Conservation (phyloP, 2,113 vertebrate species). For the Heterotis niloticus region DNA sequence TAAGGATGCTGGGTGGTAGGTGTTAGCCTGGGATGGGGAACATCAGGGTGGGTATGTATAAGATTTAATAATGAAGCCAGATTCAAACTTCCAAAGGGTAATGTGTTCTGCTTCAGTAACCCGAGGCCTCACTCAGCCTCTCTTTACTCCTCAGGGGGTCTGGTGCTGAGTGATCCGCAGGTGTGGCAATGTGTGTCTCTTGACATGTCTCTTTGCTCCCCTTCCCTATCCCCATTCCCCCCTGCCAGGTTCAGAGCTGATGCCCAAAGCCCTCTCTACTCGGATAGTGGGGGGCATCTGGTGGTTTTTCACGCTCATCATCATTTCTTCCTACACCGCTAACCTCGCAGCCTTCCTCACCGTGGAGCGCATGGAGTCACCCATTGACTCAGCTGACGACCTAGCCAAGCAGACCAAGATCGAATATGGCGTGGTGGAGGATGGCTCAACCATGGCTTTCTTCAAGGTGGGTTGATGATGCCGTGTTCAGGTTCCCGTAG, state of each 20-base stretch:
- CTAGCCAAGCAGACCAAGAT: constrained; percentile 98
- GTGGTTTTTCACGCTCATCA: constrained; percentile 99
- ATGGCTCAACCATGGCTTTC: constrained; percentile 94
- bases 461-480: constrained; percentile 79
- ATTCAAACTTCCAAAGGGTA: constrained; percentile 8
- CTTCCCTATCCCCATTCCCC: constrained; percentile 40
- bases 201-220: constrained; percentile 68
- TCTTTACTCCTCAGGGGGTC: constrained; percentile 14
- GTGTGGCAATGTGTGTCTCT: background rate
- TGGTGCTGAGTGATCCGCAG: constrained; percentile 39
- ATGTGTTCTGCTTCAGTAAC: constrained; percentile 17
- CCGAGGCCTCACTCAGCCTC: constrained; percentile 34
- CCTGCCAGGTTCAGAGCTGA: constrained; percentile 94
- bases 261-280: constrained; percentile 98
- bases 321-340: constrained; percentile 98
- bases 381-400: constrained; percentile 95
- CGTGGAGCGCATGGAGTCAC: constrained; percentile 97
- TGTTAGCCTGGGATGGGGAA: background rate
- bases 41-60: background rate
- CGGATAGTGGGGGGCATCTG: constrained; percentile 99
- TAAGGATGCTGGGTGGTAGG: too few species aligned
- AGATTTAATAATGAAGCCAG: background rate
- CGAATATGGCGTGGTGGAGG: constrained; percentile 91
- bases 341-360: constrained; percentile 98
- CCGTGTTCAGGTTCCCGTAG: background rate